Percentiles rank a stretch among this genome's conserved stretches.
These are phyloP conservation scores for Poeciliopsis turneri DNA, from an alignment of 2,797 vertebrate genomes.

Conservation along the genomic window DNA sequence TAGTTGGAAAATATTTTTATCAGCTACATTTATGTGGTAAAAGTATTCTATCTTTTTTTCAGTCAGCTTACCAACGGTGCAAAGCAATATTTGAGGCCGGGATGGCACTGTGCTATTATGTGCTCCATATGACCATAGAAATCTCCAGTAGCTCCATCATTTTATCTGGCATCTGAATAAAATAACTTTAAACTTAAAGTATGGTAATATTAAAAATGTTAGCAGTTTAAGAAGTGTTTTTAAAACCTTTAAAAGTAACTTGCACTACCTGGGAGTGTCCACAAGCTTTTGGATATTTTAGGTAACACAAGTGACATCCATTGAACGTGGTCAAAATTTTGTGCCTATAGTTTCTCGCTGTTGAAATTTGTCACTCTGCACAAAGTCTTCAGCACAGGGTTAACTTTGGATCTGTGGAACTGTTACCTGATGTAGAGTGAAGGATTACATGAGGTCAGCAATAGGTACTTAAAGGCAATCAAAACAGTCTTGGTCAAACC, in stretches of 20 bases:
- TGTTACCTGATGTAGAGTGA: not conserved
- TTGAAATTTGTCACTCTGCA: slow-evolving; percentile 1
- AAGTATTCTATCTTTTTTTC: not conserved
- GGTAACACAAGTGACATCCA: not conserved
- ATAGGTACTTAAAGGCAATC: not conserved
- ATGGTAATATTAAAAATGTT: not conserved
- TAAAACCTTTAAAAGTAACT: not conserved
- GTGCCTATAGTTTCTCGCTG: not conserved
- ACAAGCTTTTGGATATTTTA: slow-evolving; percentile 15
- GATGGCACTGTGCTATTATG: not conserved
- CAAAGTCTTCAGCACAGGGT: slow-evolving; percentile 9
- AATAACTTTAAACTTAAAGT: not conserved
- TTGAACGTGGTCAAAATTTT: not conserved
- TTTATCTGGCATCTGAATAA: not conserved
- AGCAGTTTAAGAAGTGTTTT: not conserved
- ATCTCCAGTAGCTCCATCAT: not conserved
- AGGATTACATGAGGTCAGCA: not conserved
- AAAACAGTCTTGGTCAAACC: not conserved
- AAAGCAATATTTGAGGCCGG: not conserved
- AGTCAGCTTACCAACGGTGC: not conserved
- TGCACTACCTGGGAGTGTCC: not conserved
- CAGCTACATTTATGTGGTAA: not conserved
- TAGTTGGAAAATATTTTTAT: not conserved
- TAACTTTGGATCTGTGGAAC: not conserved
- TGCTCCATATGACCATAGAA: not conserved